These are phyloP conservation scores for Phrynosoma platyrhinos DNA, from an alignment of 2,113 vertebrate species.

Conservation along the genomic window DNA sequence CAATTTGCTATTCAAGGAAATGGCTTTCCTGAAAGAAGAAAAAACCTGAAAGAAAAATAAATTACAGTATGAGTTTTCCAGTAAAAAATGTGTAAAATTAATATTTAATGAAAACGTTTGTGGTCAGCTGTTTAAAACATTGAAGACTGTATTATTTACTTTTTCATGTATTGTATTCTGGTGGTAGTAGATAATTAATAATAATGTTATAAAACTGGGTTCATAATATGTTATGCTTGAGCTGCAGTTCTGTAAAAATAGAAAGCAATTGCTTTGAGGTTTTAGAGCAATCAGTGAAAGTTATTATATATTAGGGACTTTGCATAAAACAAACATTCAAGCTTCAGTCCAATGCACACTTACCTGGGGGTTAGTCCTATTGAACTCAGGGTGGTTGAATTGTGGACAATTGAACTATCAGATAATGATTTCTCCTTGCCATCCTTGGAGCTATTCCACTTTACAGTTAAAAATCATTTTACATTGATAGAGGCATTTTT, in stretches of 20 bases:
- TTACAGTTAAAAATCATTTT: conserved; percentile 36
- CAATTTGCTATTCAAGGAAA: not conserved
- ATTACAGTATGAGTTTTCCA: fast-evolving
- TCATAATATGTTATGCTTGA: not conserved
- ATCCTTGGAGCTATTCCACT: conserved; percentile 18
- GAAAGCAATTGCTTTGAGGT: not conserved
- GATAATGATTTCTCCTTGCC: conserved; percentile 40
- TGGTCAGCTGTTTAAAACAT: not conserved
- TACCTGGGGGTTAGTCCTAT: not conserved
- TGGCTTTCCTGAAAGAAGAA: not conserved
- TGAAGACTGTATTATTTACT: not conserved
- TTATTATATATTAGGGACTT: conserved; percentile 42
- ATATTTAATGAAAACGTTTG: not conserved
- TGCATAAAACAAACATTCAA: conserved; percentile 47
- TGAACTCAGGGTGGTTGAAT: not conserved
- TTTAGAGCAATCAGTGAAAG: conserved; percentile 13
- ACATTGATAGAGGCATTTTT: conserved; percentile 48
- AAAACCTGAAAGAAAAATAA: not conserved
- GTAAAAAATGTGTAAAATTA: not conserved
- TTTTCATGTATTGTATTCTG: conserved; percentile 3
- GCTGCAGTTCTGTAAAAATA: conserved; percentile 7
- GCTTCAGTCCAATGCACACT: not conserved
- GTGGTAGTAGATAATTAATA: not conserved
- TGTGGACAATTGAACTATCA: not conserved
- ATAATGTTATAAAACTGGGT: not conserved